Conservation (phyloP, 1,140 invertebrate species). For the Glossosoma conforme region DNA sequence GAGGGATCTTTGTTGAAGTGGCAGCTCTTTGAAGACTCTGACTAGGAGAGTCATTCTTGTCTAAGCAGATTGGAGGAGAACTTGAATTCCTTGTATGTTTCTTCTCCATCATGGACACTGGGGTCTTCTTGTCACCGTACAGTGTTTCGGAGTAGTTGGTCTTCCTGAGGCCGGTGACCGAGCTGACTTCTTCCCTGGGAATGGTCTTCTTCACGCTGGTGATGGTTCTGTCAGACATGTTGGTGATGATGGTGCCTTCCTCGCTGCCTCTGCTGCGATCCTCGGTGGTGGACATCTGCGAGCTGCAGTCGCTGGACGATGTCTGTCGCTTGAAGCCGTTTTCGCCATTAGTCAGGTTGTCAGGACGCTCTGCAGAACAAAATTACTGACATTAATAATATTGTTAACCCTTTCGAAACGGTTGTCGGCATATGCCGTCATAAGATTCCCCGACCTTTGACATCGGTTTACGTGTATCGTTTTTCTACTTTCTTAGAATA, state of each 20-base stretch:
- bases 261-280: constrained; percentile 19
- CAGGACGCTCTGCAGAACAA: constrained; percentile 26
- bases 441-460: too few species aligned
- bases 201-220: constrained; percentile 47
- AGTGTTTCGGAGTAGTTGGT: constrained; percentile 56
- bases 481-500: too few species aligned
- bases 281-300: constrained; percentile 23
- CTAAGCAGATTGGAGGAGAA: constrained; percentile 47
- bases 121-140: constrained; percentile 48
- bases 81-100: constrained; percentile 44
- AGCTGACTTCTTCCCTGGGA: constrained; percentile 60
- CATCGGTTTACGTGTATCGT: too few species aligned
- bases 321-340: constrained; percentile 13
- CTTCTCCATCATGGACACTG: constrained; percentile 40
- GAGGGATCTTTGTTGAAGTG: constrained; percentile 39
- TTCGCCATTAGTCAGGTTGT: constrained; percentile 11
- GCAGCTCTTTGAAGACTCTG: constrained; percentile 39
- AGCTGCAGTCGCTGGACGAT: constrained; percentile 18
- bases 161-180: constrained; percentile 62
- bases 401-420: too few species aligned
- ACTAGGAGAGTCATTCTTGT: constrained; percentile 52
- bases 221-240: constrained; percentile 31
- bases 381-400: too few species aligned
- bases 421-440: too few species aligned
- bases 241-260: constrained; percentile 4